Evolutionary conservation across 2,888 invertebrate genomes (phyloP), one percentile per base, ranked within the genome.

Genomic region (Charanyca ferruginea): DNA sequence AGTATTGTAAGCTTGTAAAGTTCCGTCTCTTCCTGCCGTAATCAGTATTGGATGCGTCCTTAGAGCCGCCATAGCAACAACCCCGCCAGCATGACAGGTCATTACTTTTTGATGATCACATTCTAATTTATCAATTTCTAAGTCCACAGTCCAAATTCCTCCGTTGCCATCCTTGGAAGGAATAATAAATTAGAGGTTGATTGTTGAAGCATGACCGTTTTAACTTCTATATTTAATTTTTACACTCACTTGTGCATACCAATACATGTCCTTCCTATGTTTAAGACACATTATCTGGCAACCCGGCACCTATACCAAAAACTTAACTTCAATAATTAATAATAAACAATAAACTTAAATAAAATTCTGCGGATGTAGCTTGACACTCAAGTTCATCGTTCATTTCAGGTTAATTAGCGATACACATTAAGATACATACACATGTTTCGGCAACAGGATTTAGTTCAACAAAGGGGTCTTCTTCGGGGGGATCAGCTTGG

Each of bases 371-470:
- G 32, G 9, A 11, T 9, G 32, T 32, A 28, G 9, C 2, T 1
- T 32, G 11, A 32, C 32, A 11, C 32, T 9, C 11, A 9, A 9
- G 3, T 32, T 2, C 32, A 32, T 32, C 32, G 3, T 9, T 32
- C 32, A 32, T 32, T 32, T 47, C 6, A 25, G 6, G n/a, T 47
- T 9, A 3, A n/a, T 42, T 20, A 28, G 20, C 20, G 16, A 25
- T n/a, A n/a, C 11, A 11, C 44, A 49, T 41, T 2, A 8, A 4
- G 5, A 22, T 55, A 72, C 85, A 18, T 84, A 95, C 97, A 78
- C 96, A 96, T 81, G 98, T 97, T 89, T 98, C 98, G 83, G 98
- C 98, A 61, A 98, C 97, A 1, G 99, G 98, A 87, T 98, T 98
- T 64, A 98, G 96, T 91, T 98, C 97, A 25, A 98, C 97, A 68